phyloP scores from a whole-genome alignment of 2,113 vertebrate species.

The Cyprinodon variegatus region DNA sequence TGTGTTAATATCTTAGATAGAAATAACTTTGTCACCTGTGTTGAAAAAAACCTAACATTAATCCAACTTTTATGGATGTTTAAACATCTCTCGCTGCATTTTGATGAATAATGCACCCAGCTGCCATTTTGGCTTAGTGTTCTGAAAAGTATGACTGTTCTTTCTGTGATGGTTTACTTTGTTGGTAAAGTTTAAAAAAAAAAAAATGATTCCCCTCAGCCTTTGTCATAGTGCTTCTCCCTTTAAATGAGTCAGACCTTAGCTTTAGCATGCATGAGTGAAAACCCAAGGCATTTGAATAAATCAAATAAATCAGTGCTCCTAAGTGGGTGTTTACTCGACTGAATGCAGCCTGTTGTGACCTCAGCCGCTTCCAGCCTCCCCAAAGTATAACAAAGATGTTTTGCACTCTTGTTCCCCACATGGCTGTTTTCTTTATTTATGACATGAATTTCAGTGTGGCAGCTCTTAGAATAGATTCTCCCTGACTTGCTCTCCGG shows the following conservation, averaged over 20 bases:
- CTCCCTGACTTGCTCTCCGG: constrained; percentile 37
- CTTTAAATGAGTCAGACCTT: constrained; percentile 55
- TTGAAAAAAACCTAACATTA: neutral
- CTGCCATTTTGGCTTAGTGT: constrained; percentile 6
- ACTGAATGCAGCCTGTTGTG: constrained; percentile 53
- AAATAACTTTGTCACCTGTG: constrained; percentile 5
- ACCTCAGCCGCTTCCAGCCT: constrained; percentile 47
- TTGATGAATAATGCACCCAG: neutral
- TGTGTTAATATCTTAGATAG: neutral
- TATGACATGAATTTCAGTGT: constrained; percentile 56
- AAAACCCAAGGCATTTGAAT: constrained; percentile 61
- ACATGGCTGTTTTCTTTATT: constrained; percentile 59
- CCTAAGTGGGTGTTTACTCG: constrained; percentile 58
- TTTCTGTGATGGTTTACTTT: constrained; percentile 15
- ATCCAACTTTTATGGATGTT: neutral
- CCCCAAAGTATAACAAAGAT: constrained; percentile 52
- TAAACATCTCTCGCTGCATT: neutral
- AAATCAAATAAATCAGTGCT: constrained; percentile 62
- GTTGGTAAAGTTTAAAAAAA: constrained; percentile 37
- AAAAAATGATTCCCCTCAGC: constrained; percentile 57
- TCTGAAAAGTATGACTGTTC: constrained; percentile 13
- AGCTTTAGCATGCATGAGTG: constrained; percentile 47
- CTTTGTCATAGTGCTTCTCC: constrained; percentile 46
- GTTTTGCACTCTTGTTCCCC: constrained; percentile 41
- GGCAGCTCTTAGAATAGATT: constrained; percentile 47